Evolutionary conservation across 2,888 invertebrate species (phyloP).

Genomic region (Pyrocoelia pectoralis): DNA sequence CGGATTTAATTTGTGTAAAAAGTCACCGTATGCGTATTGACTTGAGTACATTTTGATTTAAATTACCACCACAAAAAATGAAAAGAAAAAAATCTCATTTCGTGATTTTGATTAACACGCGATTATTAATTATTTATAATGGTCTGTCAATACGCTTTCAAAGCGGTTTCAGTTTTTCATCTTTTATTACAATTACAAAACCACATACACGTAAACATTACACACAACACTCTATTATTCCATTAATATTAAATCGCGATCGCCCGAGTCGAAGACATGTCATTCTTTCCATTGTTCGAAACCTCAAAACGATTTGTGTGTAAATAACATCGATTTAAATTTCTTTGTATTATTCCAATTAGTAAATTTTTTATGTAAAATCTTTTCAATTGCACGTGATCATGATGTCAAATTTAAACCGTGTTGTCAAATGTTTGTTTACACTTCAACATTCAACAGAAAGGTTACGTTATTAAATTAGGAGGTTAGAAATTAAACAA

Average conservation of each 20-base stretch:
- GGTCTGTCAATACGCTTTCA: background rate
- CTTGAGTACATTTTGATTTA: too few species aligned
- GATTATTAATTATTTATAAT: conserved; percentile 1
- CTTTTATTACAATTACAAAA: conserved; percentile 1
- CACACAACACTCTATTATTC: background rate
- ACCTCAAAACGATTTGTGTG: background rate
- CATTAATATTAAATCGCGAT: background rate
- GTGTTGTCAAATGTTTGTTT: too few species aligned
- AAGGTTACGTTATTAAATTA: too few species aligned
- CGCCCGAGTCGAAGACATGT: background rate
- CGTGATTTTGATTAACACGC: background rate
- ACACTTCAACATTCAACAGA: too few species aligned
- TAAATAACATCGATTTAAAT: background rate
- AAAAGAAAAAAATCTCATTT: background rate
- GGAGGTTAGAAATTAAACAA: too few species aligned
- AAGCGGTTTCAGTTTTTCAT: background rate
- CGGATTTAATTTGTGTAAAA: too few species aligned
- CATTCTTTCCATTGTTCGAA: background rate
- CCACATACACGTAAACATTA: background rate
- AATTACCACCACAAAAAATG: background rate
- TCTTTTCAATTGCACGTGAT: too few species aligned
- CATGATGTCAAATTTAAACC: too few species aligned
- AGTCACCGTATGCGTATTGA: too few species aligned
- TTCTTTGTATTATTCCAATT: too few species aligned
- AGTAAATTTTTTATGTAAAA: too few species aligned